Base-by-base conservation (phyloP, 1,140 invertebrate genomes). In the Anadara kagoshimensis region DNA sequence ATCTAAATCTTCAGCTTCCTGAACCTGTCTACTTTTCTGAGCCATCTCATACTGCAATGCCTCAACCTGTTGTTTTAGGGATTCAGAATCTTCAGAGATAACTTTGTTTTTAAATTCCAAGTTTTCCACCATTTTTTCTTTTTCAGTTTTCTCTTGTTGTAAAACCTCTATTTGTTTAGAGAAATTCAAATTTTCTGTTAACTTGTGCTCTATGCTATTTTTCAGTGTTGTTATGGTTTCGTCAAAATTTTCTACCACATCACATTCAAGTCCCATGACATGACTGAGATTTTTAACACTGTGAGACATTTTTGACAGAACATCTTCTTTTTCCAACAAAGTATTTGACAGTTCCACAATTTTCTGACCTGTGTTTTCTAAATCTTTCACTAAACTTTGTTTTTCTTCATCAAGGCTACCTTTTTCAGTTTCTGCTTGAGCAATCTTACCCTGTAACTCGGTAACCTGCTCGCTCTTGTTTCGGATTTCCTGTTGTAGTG, bases 331-430 rank as follows among this genome's bases (percentile, higher is more conserved):
- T 26, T 45, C 36, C 36, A 22, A 51, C 43, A 74, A 29, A 12
- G 53, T 36, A 49, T 74, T 63, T 63, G 72, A 69, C 16, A 74
- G 51, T 16, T 45, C 59, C 10, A 68, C 20, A 44, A 72, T 68
- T 69, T 68, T 76, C 18, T 59, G 29, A 58, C 43, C 22, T 10
- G 44, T 53, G 16, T 41, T 14, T 58, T 76, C 69, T 26, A 76
- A 5, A 51, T 74, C 58, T 53, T 76, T 72, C 16, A 41, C 26
- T 24, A 68, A 44, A 41, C 57, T 67, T 47, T 79, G 69, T 45
- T 47, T 67, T 56, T 68, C 62, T 41, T 76, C 70, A 45, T 76
- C 78, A 18, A 76, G 43, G 12, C 70, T 54, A n/a, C 62, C 68
- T 29, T 75, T 75, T 54, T 75, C 73, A 18, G 44, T 41, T 22